phyloP scores from a whole-genome alignment of 1,140 invertebrate genomes.

The Melipona quadrifasciata region DNA sequence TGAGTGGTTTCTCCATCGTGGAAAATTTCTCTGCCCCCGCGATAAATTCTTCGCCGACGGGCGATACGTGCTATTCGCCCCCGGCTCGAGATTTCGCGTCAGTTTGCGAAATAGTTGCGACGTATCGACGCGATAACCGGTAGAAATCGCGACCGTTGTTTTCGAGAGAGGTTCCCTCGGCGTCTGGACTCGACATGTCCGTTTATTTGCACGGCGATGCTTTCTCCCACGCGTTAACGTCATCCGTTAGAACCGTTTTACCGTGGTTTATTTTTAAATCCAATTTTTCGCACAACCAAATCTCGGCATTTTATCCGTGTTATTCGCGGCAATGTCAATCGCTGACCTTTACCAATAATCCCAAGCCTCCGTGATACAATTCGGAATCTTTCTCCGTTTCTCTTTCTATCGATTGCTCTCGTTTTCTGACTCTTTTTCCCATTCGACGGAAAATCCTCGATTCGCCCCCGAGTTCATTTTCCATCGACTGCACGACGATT shows the following conservation, averaged over 20 bases:
- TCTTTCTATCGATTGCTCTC: background rate
- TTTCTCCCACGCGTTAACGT: no score
- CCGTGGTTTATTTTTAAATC: background rate
- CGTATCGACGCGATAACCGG: no score
- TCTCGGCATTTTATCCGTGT: background rate
- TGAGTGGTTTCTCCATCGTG: background rate
- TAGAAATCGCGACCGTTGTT: background rate
- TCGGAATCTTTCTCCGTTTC: background rate
- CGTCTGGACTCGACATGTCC: background rate
- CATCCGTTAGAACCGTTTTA: background rate
- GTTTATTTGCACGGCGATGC: background rate
- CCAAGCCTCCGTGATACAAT: background rate
- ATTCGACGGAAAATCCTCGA: background rate
- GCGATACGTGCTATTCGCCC: background rate
- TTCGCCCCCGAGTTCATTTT: slow-evolving; percentile 7
- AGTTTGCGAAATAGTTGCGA: no score
- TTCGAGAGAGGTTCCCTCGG: background rate
- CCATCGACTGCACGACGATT: slow-evolving; percentile 9
- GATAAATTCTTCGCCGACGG: background rate
- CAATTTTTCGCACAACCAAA: no score
- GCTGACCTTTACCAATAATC: background rate
- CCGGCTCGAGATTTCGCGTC: background rate
- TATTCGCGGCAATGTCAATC: background rate
- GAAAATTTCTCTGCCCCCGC: background rate
- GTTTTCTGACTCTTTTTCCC: no score